Evolutionary conservation across 2,888 invertebrate species (phyloP), one percentile per base, ranked within the genome.

Genomic region (Candidula unifasciata): DNA sequence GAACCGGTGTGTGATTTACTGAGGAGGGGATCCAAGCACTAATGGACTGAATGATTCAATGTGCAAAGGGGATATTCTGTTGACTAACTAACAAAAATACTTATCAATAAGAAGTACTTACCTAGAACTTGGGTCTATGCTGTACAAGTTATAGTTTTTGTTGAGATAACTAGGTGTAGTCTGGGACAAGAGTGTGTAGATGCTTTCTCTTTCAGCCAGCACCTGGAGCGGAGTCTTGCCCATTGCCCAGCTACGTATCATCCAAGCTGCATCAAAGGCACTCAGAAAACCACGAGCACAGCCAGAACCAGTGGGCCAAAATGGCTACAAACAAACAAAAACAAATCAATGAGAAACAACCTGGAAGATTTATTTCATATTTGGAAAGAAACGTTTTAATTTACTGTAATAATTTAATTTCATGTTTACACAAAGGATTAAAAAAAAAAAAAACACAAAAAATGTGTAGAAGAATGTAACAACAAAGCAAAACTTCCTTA

Each of bases 291-390:
- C 99, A 83, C 99, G 95, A 0, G 99, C 99, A 94, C 98, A 98
- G 0, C 99, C 99, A 3, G 98, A 98, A 0, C 99, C 99, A 0
- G 98, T 99, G 6, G 99, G 99, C 99, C 99, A 99, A 94, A 99
- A 99, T 2, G 95, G 95, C 94, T 94, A 1, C 5, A 74, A 6
- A 10, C n/a, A 52, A 13, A 60, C 21, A 60, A 24, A 3, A 24
- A 60, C 10, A 60, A 60, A 16, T 18, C 1, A 21, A 24, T 60
- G 5, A 60, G 21, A 13, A 60, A 60, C n/a, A 60, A 60, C 57
- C 10, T 10, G 18, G 8, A 18, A 18, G 57, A 16, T 10, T 16
- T 16, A 54, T 16, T n/a, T n/a, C n/a, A n/a, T n/a, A n/a, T n/a
- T n/a, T n/a, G n/a, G n/a, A n/a, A n/a, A n/a, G n/a, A n/a, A n/a